Evolutionary conservation across 1,140 invertebrate species (phyloP).

Genomic region (Dreissena polymorpha): DNA sequence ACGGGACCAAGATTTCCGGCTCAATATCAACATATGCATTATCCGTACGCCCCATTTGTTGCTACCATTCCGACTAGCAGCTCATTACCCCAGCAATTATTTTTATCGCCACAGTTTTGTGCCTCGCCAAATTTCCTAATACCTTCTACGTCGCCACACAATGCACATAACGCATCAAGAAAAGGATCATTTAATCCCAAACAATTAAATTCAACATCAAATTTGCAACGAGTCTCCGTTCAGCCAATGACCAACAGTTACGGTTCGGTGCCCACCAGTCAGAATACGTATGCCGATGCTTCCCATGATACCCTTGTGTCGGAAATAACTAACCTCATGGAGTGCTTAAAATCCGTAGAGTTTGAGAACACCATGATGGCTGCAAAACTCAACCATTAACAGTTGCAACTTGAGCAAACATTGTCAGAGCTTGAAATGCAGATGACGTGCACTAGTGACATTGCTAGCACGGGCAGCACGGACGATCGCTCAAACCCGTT

Average conservation of each 20-base stretch:
- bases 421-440: conserved; percentile 98
- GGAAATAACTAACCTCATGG: conserved; percentile 94
- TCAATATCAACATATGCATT: conserved; percentile 64
- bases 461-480: conserved; percentile 70
- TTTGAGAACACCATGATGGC: conserved; percentile 96
- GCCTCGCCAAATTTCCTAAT: conserved; percentile 63
- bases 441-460: conserved; percentile 85
- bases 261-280: conserved; percentile 49
- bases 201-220: background rate
- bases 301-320: conserved; percentile 88
- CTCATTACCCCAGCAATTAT: conserved; percentile 61
- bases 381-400: conserved; percentile 94
- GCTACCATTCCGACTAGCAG: conserved; percentile 57
- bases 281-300: conserved; percentile 55
- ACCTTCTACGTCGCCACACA: conserved; percentile 54
- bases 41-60: conserved; percentile 66
- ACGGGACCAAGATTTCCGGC: conserved; percentile 41
- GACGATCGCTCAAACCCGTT: conserved; percentile 64
- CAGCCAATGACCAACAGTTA: conserved; percentile 11
- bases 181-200: too few species aligned
- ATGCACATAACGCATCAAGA: too few species aligned
- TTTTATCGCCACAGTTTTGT: conserved; percentile 66
- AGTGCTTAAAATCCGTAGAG: conserved; percentile 93
- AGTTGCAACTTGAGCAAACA: conserved; percentile 96
- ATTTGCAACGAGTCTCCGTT: background rate